Base-by-base conservation (phyloP, 2,113 vertebrate species). In the Procavia capensis region DNA sequence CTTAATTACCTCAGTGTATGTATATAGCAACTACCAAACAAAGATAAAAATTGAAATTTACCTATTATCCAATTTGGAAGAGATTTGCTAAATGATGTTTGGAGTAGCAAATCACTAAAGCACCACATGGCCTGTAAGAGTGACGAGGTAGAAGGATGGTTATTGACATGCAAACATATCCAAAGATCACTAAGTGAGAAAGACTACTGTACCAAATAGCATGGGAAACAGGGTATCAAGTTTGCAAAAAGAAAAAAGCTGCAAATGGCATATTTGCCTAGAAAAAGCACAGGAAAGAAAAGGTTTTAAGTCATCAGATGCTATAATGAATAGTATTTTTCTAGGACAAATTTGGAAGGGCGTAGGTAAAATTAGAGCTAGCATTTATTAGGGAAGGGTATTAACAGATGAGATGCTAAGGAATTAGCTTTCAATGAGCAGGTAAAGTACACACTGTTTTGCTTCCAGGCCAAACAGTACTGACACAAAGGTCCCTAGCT, bases 41-140 rank as follows among this genome's bases (percentile, higher is more conserved):
- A 81, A 88, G 50, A 72, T 19, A 88, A 75, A 90, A 78, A 43
- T 27, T 85, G 14, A 89, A 87, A 89, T 72, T 90, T 64, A 80
- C 24, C 57, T 76, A 91, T 43, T 59, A 50, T 19, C 10, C 24
- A 87, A 78, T 50, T 70, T 0, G 70, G 41, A 9, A 43, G 24
- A 92, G 34, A 45, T 17, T 89, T 31, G 47, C 19, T 79, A 94
- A 95, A 74, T 72, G 24, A 59, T 43, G 54, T 50, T 76, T 63
- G 36, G 14, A 61, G 13, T 45, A 68, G 36, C 9, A 54, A 93
- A 93, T 63, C 14, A 83, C 39, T 25, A 57, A 34, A 84, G 76
- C 2, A 66, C 22, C 19, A 31, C 5, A 25, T n/a, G 36, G 10
- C 39, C 57, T 87, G 6, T 81, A 78, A 85, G 2, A 75, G 10